Evolutionary conservation across 2,888 invertebrate genomes (phyloP), one percentile per base, ranked within the genome.

Genomic region (Dorcus parallelipipedus): DNA sequence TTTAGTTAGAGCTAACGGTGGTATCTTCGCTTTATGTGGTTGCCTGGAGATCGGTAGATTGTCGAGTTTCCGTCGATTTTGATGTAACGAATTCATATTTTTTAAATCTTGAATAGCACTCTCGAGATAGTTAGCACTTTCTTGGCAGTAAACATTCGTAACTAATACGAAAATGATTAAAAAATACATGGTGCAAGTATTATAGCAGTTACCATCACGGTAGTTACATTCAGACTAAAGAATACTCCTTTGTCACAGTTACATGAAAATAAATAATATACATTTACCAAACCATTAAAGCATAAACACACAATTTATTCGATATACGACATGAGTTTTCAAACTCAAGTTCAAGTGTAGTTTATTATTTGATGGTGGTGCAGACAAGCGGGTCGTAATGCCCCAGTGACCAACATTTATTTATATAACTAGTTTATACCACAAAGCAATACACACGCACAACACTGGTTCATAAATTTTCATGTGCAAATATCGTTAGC

Each of bases 281-380:
- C 70, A 74, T 75, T 75, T 74, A 69, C 69, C 67, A 65, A 70
- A 63, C 73, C 73, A 75, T 72, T 74, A 73, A 74, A 73, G 72
- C 76, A 71, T 76, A 71, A 73, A 73, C 68, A 65, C 49, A 59
- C 51, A 59, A 61, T 61, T 60, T 61, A 45, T 45, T 45, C 45
- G 45, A 59, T 58, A 56, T 60, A 49, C 43, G 54, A 45, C 45
- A 45, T 54, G 54, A 58, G 52, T 48, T 54, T 58, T 53, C 53
- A 58, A 56, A 59, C 47, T 55, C 54, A 48, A 56, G 58, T 53
- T 54, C 51, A 53, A 43, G 51, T 55, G 40, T 52, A 55, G 52
- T 51, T 55, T 52, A 43, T 55, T 59, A 58, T 60, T 65, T 63
- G 61, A 61, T 53, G 62, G 48, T 45, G 42, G 56, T 51, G 58